Percentiles rank a stretch among this genome's conserved stretches.
Conservation (phyloP, 2,888 invertebrate species). For the Pristionchus fissidentatus region DNA sequence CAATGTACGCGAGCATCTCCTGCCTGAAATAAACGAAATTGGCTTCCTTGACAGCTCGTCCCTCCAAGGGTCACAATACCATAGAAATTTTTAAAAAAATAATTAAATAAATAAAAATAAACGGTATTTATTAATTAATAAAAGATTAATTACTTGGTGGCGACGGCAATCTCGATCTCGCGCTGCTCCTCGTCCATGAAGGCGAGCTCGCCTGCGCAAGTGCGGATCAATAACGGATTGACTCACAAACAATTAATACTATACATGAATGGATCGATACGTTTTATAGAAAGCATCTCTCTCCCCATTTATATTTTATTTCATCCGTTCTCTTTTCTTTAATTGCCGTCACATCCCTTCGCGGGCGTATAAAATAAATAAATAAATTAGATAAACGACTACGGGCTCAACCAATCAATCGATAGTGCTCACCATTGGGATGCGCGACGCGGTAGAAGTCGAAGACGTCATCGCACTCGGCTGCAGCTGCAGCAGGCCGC, state of each 20-base stretch:
- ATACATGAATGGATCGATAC: too few relatives aligned
- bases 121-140: neutral
- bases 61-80: too few relatives aligned
- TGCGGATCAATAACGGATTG: neutral
- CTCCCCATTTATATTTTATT: too few relatives aligned
- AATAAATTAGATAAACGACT: neutral
- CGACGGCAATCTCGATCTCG: slow-evolving; percentile 34
- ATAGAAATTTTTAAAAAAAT: neutral
- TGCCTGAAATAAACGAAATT: slow-evolving; percentile 3
- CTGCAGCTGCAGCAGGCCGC: slow-evolving; percentile 21
- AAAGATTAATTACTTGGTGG: slow-evolving; percentile 33
- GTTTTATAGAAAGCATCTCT: neutral
- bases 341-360: too few relatives aligned
- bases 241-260: slow-evolving; percentile 33
- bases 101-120: too few relatives aligned
- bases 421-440: slow-evolving; percentile 28
- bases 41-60: neutral
- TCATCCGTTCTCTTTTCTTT: too few relatives aligned
- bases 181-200: slow-evolving; percentile 46
- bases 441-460: slow-evolving; percentile 67
- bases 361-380: too few relatives aligned
- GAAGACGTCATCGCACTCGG: slow-evolving; percentile 65
- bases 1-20: slow-evolving; percentile 48
- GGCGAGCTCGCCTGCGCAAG: slow-evolving; percentile 48
- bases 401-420: slow-evolving; percentile 28